phyloP scores from a whole-genome alignment of 2,888 invertebrate species.

The Girardia tigrina region DNA sequence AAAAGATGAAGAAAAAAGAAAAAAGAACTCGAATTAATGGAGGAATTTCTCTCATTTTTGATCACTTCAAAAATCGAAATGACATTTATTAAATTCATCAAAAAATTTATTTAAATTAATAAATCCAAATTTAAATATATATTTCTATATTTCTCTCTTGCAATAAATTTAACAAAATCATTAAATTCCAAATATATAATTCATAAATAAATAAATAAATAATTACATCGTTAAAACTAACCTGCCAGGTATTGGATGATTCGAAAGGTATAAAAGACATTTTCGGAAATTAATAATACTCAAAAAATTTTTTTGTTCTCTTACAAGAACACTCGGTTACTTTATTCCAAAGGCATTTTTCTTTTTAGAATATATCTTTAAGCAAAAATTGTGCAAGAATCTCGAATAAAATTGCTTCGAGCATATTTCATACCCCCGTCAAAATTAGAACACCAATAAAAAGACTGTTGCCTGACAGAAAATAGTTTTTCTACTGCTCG shows the following conservation, averaged over 20 bases:
- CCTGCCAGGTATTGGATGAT: neutral
- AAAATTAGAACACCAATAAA: conserved; percentile 12
- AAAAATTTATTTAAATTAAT: no score
- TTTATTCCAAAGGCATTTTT: conserved; percentile 16
- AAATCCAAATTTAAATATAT: no score
- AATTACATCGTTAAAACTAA: neutral
- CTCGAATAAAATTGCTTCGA: conserved; percentile 23
- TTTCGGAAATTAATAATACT: neutral
- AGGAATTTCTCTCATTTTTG: no score
- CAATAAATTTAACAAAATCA: no score
- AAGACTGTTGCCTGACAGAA: conserved; percentile 23
- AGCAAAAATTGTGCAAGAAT: conserved; percentile 14
- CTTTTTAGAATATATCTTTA: conserved; percentile 13
- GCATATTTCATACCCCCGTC: neutral
- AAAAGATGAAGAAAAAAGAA: no score
- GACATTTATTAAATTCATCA: no score
- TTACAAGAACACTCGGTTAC: neutral
- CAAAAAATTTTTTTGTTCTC: neutral
- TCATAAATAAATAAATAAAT: no score
- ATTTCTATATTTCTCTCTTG: no score
- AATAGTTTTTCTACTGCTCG: conserved; percentile 23
- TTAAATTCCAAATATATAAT: no score
- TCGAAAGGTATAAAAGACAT: conserved; percentile 23
- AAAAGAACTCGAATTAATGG: no score
- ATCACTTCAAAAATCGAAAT: no score